phyloP scores from a whole-genome alignment of 2,113 vertebrate genomes.

The Sander vitreus region DNA sequence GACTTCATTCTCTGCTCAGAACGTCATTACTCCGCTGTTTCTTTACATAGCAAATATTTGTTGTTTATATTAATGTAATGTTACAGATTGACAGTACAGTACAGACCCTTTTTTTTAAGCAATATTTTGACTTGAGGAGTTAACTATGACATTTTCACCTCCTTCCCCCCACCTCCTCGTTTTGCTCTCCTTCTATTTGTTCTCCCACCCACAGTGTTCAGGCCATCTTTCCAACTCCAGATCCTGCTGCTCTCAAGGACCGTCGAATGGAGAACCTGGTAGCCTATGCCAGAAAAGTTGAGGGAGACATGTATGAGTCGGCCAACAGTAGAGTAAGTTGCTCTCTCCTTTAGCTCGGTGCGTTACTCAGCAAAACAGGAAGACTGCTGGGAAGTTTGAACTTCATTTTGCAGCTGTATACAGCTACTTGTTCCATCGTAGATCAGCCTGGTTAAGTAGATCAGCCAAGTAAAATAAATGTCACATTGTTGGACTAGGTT shows the following conservation, averaged over 20 bases:
- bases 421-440: not conserved
- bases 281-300: slow-evolving; percentile 97
- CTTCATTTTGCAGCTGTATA: not conserved
- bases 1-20: no score
- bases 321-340: slow-evolving; percentile 93
- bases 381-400: not conserved
- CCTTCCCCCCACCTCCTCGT: not conserved
- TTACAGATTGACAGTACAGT: no score
- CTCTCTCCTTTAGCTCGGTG: not conserved
- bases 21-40: no score
- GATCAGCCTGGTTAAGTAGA: not conserved
- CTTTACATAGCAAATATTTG: no score
- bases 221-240: slow-evolving; percentile 98
- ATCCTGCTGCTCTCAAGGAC: slow-evolving; percentile 97
- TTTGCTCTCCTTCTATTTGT: not conserved
- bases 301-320: slow-evolving; percentile 98
- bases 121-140: not conserved
- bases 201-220: slow-evolving; percentile 87
- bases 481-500: not conserved
- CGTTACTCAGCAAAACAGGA: not conserved
- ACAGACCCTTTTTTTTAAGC: not conserved
- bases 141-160: not conserved
- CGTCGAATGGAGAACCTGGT: slow-evolving; percentile 98
- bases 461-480: not conserved
- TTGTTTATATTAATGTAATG: no score